Conservation (phyloP, 2,113 vertebrate genomes). For the Muscicapa adusta region DNA sequence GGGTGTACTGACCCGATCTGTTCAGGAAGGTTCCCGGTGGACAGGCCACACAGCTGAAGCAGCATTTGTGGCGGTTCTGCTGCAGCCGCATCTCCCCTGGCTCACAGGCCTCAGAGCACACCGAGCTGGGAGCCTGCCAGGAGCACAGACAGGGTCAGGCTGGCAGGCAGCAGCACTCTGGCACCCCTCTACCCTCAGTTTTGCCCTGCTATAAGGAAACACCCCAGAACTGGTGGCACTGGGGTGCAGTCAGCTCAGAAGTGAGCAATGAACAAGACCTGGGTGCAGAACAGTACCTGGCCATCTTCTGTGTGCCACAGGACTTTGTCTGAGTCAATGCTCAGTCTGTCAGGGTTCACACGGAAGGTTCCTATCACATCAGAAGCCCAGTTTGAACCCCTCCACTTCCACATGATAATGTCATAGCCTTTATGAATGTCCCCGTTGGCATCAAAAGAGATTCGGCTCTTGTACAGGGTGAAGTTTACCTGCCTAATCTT, state of each 20-base stretch:
- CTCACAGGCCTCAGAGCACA: conserved; percentile 54
- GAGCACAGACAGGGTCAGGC: not conserved
- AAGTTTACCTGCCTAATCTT: conserved; percentile 77
- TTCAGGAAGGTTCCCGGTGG: conserved; percentile 75
- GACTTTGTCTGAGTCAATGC: conserved; percentile 63
- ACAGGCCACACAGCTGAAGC: conserved; percentile 78
- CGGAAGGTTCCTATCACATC: conserved; percentile 70
- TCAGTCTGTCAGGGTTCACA: conserved; percentile 50
- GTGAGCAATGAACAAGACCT: not conserved
- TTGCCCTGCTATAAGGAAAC: not conserved
- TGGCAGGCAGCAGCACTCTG: not conserved
- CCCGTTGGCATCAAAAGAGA: conserved; percentile 75
- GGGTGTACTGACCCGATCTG: conserved; percentile 67
- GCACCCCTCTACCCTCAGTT: not conserved
- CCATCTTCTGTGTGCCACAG: conserved; percentile 67
- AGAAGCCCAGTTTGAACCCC: not conserved
- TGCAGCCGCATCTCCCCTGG: conserved; percentile 29
- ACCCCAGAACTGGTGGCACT: accelerated
- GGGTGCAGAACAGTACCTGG: conserved; percentile 20
- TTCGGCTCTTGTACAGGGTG: conserved; percentile 61
- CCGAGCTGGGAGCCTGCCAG: conserved; percentile 44
- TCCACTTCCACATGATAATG: conserved; percentile 78
- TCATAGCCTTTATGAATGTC: conserved; percentile 69
- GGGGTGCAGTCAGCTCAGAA: too few relatives aligned
- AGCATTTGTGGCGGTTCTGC: conserved; percentile 67